Evolutionary conservation across 2,113 vertebrate species (phyloP).

Genomic region (Engystomops pustulosus): DNA sequence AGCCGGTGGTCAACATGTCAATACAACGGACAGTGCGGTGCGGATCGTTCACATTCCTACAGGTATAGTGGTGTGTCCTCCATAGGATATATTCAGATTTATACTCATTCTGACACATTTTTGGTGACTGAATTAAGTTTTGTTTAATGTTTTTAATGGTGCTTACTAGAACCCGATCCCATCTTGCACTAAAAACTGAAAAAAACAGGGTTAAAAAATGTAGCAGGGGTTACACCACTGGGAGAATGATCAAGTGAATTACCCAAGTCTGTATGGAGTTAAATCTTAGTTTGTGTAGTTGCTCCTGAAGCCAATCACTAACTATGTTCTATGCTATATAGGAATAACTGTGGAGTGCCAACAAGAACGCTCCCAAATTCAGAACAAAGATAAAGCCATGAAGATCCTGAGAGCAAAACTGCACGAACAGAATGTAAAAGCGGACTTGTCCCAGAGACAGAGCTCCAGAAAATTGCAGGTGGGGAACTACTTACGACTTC

Average conservation of each 20-base stretch:
- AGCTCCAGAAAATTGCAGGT: slow-evolving; percentile 87
- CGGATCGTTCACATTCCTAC: slow-evolving; percentile 90
- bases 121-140: too few relatives aligned
- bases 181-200: too few relatives aligned
- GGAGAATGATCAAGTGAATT: too few relatives aligned
- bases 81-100: neutral
- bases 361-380: slow-evolving; percentile 88
- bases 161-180: too few relatives aligned
- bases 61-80: slow-evolving; percentile 67
- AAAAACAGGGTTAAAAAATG: too few relatives aligned
- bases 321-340: too few relatives aligned
- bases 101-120: too few relatives aligned
- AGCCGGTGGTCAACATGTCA: slow-evolving; percentile 92
- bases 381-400: slow-evolving; percentile 88
- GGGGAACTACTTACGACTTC: slow-evolving; percentile 30
- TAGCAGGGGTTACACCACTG: too few relatives aligned
- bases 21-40: slow-evolving; percentile 93
- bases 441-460: slow-evolving; percentile 74
- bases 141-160: too few relatives aligned
- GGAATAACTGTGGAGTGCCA: slow-evolving; percentile 88
- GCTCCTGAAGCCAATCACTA: too few relatives aligned
- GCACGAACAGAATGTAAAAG: slow-evolving; percentile 78
- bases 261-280: too few relatives aligned
- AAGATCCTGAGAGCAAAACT: slow-evolving; percentile 80
- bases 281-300: too few relatives aligned